Percentiles rank a stretch among this genome's conserved stretches.
Conservation (phyloP, 1,140 invertebrate genomes). For the Neotoxoptera formosana region DNA sequence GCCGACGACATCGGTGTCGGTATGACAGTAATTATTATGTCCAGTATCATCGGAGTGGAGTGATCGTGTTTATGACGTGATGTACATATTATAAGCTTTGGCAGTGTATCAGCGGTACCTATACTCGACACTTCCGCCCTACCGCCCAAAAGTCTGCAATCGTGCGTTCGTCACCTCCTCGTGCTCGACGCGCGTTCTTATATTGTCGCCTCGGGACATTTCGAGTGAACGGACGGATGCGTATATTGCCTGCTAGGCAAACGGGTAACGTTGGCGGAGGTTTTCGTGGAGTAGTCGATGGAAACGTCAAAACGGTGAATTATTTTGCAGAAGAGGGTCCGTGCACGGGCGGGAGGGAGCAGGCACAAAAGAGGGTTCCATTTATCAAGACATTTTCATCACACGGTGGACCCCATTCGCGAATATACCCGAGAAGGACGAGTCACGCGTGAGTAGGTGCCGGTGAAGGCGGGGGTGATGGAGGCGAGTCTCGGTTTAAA, state of each 20-base stretch:
- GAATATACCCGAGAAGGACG: neutral
- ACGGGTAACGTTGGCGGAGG: neutral
- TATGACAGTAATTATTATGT: neutral
- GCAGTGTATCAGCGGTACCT: neutral
- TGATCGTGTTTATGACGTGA: neutral
- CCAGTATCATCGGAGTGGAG: neutral
- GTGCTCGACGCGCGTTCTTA: neutral
- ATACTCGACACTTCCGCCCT: neutral
- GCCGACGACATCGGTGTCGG: neutral
- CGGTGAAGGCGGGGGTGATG: too few species aligned
- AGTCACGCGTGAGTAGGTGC: neutral
- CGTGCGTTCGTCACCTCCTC: neutral
- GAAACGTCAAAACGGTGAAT: conserved; percentile 52
- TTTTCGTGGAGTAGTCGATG: neutral
- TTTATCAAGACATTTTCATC: conserved; percentile 57
- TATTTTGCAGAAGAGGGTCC: conserved; percentile 36
- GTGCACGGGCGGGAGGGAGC: neutral
- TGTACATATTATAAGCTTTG: neutral
- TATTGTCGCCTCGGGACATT: conserved; percentile 16
- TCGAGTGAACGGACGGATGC: too few species aligned
- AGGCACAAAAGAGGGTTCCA: conserved; percentile 14
- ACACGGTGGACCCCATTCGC: neutral
- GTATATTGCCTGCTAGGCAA: neutral
- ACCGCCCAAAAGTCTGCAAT: neutral
- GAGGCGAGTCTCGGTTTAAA: conserved; percentile 37